Evolutionary conservation across 2,888 invertebrate genomes (phyloP), one percentile per base, ranked within the genome.

Genomic region (Ctenicera cuprea): DNA sequence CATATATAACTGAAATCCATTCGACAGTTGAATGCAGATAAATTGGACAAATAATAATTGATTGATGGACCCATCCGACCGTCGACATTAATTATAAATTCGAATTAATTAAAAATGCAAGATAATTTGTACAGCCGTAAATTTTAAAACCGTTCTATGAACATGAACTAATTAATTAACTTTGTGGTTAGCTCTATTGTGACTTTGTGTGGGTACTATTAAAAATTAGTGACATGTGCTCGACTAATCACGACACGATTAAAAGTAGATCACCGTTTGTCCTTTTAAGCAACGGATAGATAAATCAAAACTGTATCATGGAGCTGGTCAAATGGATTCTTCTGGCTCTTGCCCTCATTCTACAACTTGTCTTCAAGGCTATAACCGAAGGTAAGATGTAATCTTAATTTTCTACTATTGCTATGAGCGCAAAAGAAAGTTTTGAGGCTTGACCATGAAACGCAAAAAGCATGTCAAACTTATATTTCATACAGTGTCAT

Each of bases 251-350:
- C 62, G 11, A 8, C 9, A 62, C 43, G 50, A 22, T 69, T 33
- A 61, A 48, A 43, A 69, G 14, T 26, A 45, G 59, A 33, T 57
- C 67, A 5, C 48, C 33, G 26, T 65, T 52, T 41, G 50, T 26
- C 11, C 69, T 69, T 50, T 18, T 69, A 37, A 69, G 57, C 69
- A 69, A 69, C 69, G 69, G 69, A 64, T 64, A 70, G 20, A 54
- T n/a, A 57, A 18, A 37, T 16, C 74, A 26, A 76, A 76, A 72
- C 76, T 65, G 74, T 80, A 81, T 75, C 78, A 83, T 84, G 83
- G 84, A 82, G 81, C 71, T 82, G 78, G 80, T 82, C 76, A 83
- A 82, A 83, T 84, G 84, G 82, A 82, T 79, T 38, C 75, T 83
- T 73, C 76, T 83, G 74, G 75, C 83, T 71, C 80, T 81, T 74